Base-by-base conservation (phyloP, 2,113 vertebrate species). In the Hylia prasina region DNA sequence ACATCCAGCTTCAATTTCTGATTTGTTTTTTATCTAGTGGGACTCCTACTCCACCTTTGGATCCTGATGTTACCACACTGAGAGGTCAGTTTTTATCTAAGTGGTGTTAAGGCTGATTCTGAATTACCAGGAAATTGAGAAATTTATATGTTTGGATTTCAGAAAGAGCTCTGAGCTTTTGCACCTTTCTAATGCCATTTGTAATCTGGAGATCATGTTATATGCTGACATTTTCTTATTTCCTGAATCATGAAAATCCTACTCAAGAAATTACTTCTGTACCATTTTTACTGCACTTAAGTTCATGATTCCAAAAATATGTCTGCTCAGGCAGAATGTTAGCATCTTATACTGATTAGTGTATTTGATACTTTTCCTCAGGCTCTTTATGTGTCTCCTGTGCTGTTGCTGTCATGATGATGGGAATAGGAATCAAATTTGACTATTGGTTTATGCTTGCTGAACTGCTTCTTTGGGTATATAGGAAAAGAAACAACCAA, bases 51-150 rank as follows among this genome's bases (percentile, higher is more conserved):
- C 77, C 92, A 35, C 81, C 94, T 96, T 95, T 14, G 20, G 64
- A 76, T 91, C 73, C 40, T 54, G 98, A 97, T 69, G 71, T 87
- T 45, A 96, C 98, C 40, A 96, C 98, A 39, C 40, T 96, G 50
- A 96, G 84, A 98, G 98, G 98, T 98, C 90, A 93, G 96, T 91
- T 96, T 85, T 95, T 69, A 44, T 77, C 31, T 70, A 73, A 50
- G 9, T 83, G 9, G 24, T 66, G 39, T 77, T 45, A 75, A 81
- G 42, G 11, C 24, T 89, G 40, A 68, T 61, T 84, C 57, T 54
- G 33, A 88, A 58, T 80, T 68, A 73, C 22, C 28, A 68, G 64
- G 57, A 71, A 86, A 71, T 12, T 39, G 48, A 64, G n/a, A 66
- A 72, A 61, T 47, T 37, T 0, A 0, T 13, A 20, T 37, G 12